Base-by-base conservation (phyloP, 2,797 vertebrate genomes). In the Somateria mollissima region DNA sequence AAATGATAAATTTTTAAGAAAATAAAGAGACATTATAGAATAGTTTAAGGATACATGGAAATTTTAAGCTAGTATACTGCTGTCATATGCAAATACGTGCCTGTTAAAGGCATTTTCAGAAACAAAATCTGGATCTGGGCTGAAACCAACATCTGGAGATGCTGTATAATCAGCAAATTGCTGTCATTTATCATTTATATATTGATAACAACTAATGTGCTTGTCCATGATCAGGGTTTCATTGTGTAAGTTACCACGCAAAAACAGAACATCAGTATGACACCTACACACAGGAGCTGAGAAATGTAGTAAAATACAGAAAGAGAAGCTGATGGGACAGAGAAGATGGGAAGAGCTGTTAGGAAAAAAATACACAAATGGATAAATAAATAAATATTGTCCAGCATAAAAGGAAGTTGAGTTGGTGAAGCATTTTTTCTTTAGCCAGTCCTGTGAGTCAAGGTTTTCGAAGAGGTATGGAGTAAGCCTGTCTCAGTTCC, bases 111-210 rank as follows among this genome's bases (percentile, higher is more conserved):
- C 39, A 82, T 84, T 25, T 73, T 89, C 69, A 92, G 75, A 90
- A 90, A 71, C 21, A 73, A 60, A 84, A 92, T 61, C 30, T 17
- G n/a, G 36, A 45, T 66, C 58, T 47, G 24, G 54, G 13, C 32
- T 78, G 90, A 83, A 86, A 58, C 4, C 57, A 66, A 17, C 32
- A 21, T 21, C 24, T 66, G 62, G 30, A 81, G 34, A 16, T 64
- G 34, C 34, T 51, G 11, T 43, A 32, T 95, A 81, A 84, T 75
- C 24, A 88, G 73, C 32, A 43, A 77, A 69, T 73, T 65, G 28
- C 43, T 87, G 7, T 65, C 7, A 47, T 89, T 91, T 80, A 77
- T 92, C 89, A 74, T 92, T 91, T 91, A 57, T 85, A 15, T 39
- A 34, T 60, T 4, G 2, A 69, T 1, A 4, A 41, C 24, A 58